phyloP scores from a whole-genome alignment of 1,140 invertebrate species.

The Leguminivora glycinivorella region DNA sequence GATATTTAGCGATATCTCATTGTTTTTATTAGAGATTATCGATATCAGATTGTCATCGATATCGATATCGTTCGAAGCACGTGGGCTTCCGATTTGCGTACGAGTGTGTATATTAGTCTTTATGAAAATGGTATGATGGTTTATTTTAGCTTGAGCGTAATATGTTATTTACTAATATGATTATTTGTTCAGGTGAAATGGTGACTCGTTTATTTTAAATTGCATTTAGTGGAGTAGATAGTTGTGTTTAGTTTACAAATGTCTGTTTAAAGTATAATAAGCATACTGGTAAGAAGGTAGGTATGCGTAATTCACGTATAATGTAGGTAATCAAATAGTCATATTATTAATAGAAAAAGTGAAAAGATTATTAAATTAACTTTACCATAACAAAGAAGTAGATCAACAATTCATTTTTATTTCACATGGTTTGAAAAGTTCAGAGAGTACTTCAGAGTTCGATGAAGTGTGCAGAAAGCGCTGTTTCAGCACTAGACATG shows the following conservation, averaged over 20 bases:
- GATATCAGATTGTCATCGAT: constrained; percentile 2
- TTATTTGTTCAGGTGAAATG: background rate
- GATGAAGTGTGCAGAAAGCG: too few species aligned
- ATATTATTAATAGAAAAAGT: too few species aligned
- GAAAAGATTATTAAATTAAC: too few species aligned
- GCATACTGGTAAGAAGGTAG: too few species aligned
- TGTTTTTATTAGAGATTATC: constrained; percentile 19
- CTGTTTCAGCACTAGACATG: too few species aligned
- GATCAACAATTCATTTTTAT: too few species aligned
- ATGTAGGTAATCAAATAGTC: too few species aligned
- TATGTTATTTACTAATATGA: background rate
- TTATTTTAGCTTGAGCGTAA: background rate
- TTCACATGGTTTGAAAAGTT: too few species aligned
- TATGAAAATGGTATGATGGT: background rate
- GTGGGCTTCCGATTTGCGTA: constrained; percentile 23
- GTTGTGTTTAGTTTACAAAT: background rate
- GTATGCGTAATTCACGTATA: too few species aligned
- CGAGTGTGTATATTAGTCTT: background rate
- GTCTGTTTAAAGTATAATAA: too few species aligned
- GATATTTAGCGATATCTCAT: constrained; percentile 8
- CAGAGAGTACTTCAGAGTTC: too few species aligned
- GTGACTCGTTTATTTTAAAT: background rate
- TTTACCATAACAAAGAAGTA: too few species aligned
- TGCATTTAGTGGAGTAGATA: background rate
- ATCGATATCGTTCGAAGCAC: background rate